phyloP scores from a whole-genome alignment of 2,888 invertebrate genomes.

The Dicyrtomina minuta region DNA sequence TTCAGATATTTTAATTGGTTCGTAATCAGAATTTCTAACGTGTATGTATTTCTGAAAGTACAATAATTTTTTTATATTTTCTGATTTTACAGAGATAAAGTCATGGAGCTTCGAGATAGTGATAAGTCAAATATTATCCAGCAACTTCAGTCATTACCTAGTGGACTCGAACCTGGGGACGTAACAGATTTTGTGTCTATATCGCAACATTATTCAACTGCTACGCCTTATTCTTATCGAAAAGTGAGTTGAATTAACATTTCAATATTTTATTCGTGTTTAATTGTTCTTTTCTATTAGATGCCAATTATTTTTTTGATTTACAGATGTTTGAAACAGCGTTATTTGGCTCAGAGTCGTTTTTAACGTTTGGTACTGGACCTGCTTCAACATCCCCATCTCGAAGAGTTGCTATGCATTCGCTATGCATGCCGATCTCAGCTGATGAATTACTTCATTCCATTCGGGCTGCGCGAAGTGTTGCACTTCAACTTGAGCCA shows the following conservation, averaged over 20 bases:
- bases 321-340: conserved; percentile 60
- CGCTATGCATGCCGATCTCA: conserved; percentile 93
- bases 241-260: conserved; percentile 61
- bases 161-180: conserved; percentile 87
- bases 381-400: conserved; percentile 48
- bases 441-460: conserved; percentile 72
- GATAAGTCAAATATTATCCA: conserved; percentile 38
- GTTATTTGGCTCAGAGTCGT: conserved; percentile 58
- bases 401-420: conserved; percentile 69
- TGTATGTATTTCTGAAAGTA: not conserved
- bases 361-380: conserved; percentile 45
- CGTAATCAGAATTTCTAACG: no score
- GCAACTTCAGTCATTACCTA: conserved; percentile 62
- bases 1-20: no score
- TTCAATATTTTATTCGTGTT: not conserved
- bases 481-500: conserved; percentile 58
- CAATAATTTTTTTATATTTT: not conserved
- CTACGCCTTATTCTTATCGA: conserved; percentile 90
- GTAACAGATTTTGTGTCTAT: conserved; percentile 94
- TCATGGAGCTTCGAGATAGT: conserved; percentile 67
- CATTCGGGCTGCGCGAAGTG: conserved; percentile 48
- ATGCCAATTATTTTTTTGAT: not conserved
- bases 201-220: conserved; percentile 91
- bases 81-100: conserved; percentile 66
- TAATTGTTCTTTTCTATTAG: not conserved